Evolutionary conservation across 2,113 vertebrate species (phyloP).

Genomic region (Odocoileus virginianus): DNA sequence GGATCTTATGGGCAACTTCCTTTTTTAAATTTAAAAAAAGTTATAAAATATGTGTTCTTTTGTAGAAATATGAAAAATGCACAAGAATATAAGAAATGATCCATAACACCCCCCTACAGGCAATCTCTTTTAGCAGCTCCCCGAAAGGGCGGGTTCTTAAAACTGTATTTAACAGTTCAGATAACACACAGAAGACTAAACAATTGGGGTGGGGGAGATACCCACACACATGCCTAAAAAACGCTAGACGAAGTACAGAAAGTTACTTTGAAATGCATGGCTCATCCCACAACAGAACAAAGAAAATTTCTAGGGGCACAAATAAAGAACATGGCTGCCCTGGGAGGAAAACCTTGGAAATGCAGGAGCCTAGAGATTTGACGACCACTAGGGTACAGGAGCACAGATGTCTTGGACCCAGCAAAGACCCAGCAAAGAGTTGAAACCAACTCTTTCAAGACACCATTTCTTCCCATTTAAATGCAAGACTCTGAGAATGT

Average conservation of each 20-base stretch:
- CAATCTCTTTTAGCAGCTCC: background rate
- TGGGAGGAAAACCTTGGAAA: background rate
- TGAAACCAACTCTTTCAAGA: background rate
- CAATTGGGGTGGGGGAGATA: background rate
- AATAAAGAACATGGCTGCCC: background rate
- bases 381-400: background rate
- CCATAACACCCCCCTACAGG: background rate
- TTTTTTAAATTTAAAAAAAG: background rate
- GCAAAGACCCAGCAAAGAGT: background rate
- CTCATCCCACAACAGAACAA: background rate
- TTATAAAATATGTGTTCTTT: constrained; percentile 9
- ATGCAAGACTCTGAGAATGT: background rate
- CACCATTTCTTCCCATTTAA: background rate
- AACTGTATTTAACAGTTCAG: background rate
- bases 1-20: background rate
- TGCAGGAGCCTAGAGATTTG: background rate
- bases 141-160: background rate
- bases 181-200: background rate
- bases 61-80: constrained; percentile 27
- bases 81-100: constrained; percentile 24
- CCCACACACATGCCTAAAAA: background rate
- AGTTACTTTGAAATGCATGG: constrained; percentile 1
- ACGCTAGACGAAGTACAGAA: background rate
- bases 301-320: background rate
- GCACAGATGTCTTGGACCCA: background rate